A percentile compares a stretch with the other conserved stretches of the same genome.
phyloP scores from a whole-genome alignment of 2,888 invertebrate genomes.

The Punctoribates punctum region DNA sequence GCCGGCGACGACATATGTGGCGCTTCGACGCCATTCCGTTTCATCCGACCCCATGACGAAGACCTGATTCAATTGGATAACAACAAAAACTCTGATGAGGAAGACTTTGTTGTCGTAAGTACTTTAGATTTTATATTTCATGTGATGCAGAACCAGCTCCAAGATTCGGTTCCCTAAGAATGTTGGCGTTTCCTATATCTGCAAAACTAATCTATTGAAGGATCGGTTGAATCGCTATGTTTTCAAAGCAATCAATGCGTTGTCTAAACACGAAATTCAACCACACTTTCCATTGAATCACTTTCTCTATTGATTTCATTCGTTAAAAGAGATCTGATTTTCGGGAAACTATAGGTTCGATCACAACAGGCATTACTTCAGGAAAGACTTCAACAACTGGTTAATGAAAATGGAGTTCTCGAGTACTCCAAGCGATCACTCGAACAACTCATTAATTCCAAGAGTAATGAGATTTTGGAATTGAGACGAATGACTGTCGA shows the following conservation, averaged over 20 bases:
- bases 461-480: not conserved
- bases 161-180: not conserved
- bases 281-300: not conserved
- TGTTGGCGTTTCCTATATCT: constrained; percentile 26
- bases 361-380: constrained; percentile 41
- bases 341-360: constrained; percentile 35
- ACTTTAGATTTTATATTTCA: not conserved
- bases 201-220: not conserved
- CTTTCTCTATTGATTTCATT: not conserved
- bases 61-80: constrained; percentile 37
- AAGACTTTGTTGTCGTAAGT: constrained; percentile 43
- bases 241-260: not conserved
- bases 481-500: not conserved
- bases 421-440: constrained; percentile 39
- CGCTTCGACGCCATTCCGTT: constrained; percentile 36
- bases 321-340: no score
- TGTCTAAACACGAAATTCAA: not conserved
- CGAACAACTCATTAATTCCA: constrained; percentile 33
- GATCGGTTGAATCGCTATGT: constrained; percentile 6
- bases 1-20: constrained; percentile 27
- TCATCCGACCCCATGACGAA: constrained; percentile 21
- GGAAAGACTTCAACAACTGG: constrained; percentile 41
- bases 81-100: constrained; percentile 13
- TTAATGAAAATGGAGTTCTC: constrained; percentile 36
- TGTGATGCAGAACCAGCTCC: constrained; percentile 23